phyloP scores from a whole-genome alignment of 1,140 invertebrate genomes.

The Dryas iulia region DNA sequence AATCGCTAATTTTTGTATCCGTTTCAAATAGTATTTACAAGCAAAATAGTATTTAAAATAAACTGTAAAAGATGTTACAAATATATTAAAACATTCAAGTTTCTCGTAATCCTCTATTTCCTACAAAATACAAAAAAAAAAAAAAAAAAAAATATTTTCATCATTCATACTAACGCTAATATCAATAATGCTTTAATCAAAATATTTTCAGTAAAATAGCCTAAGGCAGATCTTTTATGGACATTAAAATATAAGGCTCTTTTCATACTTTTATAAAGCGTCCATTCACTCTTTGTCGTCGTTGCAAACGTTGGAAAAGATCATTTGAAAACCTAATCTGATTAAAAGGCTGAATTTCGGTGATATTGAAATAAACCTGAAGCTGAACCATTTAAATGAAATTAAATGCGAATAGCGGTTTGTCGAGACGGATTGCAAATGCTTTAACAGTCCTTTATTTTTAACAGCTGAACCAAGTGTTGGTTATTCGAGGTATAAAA shows the following conservation, averaged over 20 bases:
- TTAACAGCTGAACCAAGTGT: background rate
- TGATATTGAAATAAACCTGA: background rate
- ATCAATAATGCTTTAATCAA: background rate
- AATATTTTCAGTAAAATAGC: background rate
- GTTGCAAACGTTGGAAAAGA: background rate
- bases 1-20: too few relatives aligned
- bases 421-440: background rate
- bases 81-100: too few relatives aligned
- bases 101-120: background rate
- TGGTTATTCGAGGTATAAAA: background rate
- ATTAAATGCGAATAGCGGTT: background rate
- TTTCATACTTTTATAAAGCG: background rate
- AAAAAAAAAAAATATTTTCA: background rate
- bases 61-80: too few relatives aligned
- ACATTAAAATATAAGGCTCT: background rate
- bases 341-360: conserved; percentile 1
- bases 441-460: background rate
- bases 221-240: background rate
- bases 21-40: too few relatives aligned
- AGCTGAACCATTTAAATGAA: background rate
- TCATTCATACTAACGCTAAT: background rate
- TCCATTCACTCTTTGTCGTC: background rate
- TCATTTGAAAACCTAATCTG: conserved; percentile 1
- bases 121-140: background rate
- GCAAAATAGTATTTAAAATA: too few relatives aligned